These are phyloP conservation scores for Proales similis DNA, from an alignment of 1,140 invertebrate species.

Conservation along the genomic window DNA sequence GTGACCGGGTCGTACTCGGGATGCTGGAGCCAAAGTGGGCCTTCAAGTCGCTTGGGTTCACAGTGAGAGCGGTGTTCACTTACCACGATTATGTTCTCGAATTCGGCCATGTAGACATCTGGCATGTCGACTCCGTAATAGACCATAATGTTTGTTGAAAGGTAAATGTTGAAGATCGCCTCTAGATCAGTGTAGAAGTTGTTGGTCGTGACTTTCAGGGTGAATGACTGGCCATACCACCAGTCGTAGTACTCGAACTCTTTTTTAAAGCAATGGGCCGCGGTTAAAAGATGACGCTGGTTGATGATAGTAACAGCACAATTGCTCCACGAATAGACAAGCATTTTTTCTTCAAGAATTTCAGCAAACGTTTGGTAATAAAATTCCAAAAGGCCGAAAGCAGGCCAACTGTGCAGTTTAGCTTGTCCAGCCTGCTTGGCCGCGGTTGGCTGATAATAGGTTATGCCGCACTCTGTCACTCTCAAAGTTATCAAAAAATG, in stretches of 20 bases:
- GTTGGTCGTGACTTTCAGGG: background rate
- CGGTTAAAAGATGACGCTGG: too few species aligned
- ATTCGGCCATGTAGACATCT: conserved; percentile 18
- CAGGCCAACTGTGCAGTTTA: conserved; percentile 26
- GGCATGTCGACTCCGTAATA: conserved; percentile 16
- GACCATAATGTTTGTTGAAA: conserved; percentile 4
- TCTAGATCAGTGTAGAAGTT: conserved; percentile 29
- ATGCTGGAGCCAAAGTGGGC: conserved; percentile 9
- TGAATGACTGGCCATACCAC: background rate
- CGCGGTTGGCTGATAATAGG: conserved; percentile 2
- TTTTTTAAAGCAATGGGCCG: conserved; percentile 27
- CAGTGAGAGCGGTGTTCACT: too few species aligned
- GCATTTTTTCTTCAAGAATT: background rate
- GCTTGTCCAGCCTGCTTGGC: background rate
- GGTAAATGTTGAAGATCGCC: conserved; percentile 1
- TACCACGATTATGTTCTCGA: conserved; percentile 20
- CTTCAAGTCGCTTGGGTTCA: too few species aligned
- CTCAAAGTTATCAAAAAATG: background rate
- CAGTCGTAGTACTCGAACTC: background rate
- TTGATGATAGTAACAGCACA: too few species aligned
- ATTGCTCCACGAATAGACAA: too few species aligned
- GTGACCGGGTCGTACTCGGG: conserved; percentile 2
- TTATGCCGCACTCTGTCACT: conserved; percentile 14
- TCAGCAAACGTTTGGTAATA: background rate
- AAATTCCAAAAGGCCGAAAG: conserved; percentile 9